These are phyloP conservation scores for Pangasianodon gigas DNA, from an alignment of 2,113 vertebrate genomes.

Conservation along the genomic window DNA sequence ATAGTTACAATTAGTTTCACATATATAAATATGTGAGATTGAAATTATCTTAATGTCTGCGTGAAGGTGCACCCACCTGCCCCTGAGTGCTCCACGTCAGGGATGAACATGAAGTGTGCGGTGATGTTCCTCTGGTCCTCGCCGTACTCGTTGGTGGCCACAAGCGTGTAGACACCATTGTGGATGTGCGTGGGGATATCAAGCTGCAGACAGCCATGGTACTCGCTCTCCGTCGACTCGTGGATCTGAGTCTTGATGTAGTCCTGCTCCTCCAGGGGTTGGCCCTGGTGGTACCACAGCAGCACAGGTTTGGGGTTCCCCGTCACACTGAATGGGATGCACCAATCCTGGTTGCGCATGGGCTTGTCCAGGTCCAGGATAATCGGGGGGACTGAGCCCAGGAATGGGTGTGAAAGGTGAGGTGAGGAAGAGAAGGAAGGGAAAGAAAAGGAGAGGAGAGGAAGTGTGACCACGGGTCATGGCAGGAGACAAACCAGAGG, in stretches of 20 bases:
- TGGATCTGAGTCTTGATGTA: constrained; percentile 92
- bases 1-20: constrained; percentile 11
- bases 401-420: constrained; percentile 67
- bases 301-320: constrained; percentile 90
- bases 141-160: constrained; percentile 87
- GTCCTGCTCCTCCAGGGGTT: constrained; percentile 82
- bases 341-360: constrained; percentile 90
- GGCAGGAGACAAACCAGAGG: constrained; percentile 38
- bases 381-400: constrained; percentile 86
- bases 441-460: constrained; percentile 56
- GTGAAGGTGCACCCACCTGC: constrained; percentile 10
- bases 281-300: constrained; percentile 88
- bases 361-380: constrained; percentile 87
- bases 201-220: constrained; percentile 94
- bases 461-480: constrained; percentile 48
- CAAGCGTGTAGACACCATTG: constrained; percentile 89
- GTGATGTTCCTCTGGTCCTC: constrained; percentile 82
- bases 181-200: constrained; percentile 95
- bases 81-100: constrained; percentile 77
- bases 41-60: neutral
- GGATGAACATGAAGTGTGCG: constrained; percentile 88
- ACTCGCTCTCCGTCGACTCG: constrained; percentile 82
- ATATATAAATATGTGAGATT: neutral
- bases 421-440: constrained; percentile 58
- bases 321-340: constrained; percentile 94